Base-by-base conservation (phyloP, 2,113 vertebrate genomes). In the Rhabdornis inornatus region DNA sequence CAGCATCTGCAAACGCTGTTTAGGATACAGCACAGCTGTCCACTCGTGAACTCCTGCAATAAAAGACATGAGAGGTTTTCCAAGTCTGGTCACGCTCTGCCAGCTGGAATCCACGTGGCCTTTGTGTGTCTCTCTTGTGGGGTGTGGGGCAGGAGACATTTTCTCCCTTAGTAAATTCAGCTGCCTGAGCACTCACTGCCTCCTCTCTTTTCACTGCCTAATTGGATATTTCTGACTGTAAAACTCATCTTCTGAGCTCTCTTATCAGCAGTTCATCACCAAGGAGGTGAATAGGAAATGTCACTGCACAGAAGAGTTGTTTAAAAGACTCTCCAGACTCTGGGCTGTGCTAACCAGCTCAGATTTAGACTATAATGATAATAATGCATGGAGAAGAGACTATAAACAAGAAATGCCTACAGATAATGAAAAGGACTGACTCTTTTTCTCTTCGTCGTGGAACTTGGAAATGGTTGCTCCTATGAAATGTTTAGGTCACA, bases 151-250 rank as follows among this genome's bases (percentile, higher is more conserved):
- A 78, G 52, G n/a, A 74, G 60, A 47, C 4, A 5, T 74, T 77
- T 78, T 81, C 72, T 61, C 49, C 14, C 47, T 45, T n/a, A 14
- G 37, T 49, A 60, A 76, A 65, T 70, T 63, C 25, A 42, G 24
- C 47, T 52, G 64, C 74, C 42, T 25, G 3, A 56, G 40, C 0
- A 0, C 31, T n/a, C 0, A 0, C n/a, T 37, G 68, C 37, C 72
- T 71, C 70, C 8, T 11, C 39, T 52, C 35, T 89, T 84, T 47
- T 52, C 52, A 13, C 19, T 55, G 52, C 2, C 0, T n/a, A 44
- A 70, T 19, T 28, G 22, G 27, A 7, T 59, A 50, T 66, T 75
- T 55, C 87, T 30, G n/a, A 49, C 11, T 61, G 30, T 47, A 93
- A 39, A 79, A 64, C 24, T 3, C 33, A 23, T 33, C 42, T 30